Conservation (phyloP, 2,888 invertebrate genomes). For the Tuta absoluta region DNA sequence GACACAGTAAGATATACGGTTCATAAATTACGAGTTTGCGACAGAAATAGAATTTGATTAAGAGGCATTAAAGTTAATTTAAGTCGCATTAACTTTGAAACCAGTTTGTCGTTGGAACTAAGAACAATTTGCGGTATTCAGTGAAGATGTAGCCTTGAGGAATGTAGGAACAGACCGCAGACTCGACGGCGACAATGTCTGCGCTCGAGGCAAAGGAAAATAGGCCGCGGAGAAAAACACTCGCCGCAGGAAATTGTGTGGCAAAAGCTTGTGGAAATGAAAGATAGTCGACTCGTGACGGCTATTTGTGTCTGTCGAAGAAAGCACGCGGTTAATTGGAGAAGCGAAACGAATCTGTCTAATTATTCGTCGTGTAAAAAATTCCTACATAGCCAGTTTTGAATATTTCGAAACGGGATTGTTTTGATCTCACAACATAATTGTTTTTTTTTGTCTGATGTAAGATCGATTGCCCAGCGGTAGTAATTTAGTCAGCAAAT, state of each 20-base stretch:
- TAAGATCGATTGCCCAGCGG: neutral
- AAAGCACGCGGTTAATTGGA: slow-evolving; percentile 20
- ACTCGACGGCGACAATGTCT: slow-evolving; percentile 50
- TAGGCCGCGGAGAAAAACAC: slow-evolving; percentile 61
- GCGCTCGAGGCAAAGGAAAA: slow-evolving; percentile 59
- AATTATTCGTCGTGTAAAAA: slow-evolving; percentile 14
- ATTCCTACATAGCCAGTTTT: slow-evolving; percentile 3
- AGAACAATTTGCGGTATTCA: slow-evolving; percentile 29
- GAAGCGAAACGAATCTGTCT: slow-evolving; percentile 18
- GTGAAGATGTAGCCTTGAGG: slow-evolving; percentile 35
- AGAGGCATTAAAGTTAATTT: slow-evolving; percentile 9
- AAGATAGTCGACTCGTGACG: slow-evolving; percentile 20
- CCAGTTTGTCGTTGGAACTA: neutral
- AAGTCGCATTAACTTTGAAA: slow-evolving; percentile 10
- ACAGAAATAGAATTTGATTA: slow-evolving; percentile 14
- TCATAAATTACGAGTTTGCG: slow-evolving; percentile 19
- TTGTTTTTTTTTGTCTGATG: slow-evolving; percentile 13
- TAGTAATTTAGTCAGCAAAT: slow-evolving; percentile 14
- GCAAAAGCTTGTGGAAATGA: slow-evolving; percentile 45
- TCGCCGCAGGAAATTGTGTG: slow-evolving; percentile 58
- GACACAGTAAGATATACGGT: slow-evolving; percentile 20
- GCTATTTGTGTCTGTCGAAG: slow-evolving; percentile 21
- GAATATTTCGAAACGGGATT: neutral
- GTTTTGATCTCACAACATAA: neutral
- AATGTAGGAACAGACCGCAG: slow-evolving; percentile 47